phyloP scores from a whole-genome alignment of 1,140 invertebrate genomes.

The Drosophila sechellia region DNA sequence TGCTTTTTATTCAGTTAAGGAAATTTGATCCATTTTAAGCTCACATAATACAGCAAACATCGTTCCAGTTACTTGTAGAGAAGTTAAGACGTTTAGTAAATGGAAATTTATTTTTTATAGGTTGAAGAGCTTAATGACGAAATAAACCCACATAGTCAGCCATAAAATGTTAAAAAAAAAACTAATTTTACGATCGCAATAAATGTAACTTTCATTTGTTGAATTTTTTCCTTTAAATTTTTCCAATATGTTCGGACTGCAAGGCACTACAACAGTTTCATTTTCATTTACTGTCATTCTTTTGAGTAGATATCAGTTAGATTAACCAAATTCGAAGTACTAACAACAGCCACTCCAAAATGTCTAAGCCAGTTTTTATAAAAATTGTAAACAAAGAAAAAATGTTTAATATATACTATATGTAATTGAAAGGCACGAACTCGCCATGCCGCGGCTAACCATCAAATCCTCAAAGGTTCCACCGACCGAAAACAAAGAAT shows the following conservation, averaged over 20 bases:
- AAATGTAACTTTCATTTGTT: not conserved
- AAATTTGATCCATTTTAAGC: not conserved
- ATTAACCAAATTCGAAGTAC: not conserved
- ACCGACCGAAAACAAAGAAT: not conserved
- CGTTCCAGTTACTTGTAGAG: not conserved
- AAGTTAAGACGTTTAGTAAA: not conserved
- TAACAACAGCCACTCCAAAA: not conserved
- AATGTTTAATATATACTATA: conserved; percentile 8
- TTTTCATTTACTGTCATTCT: not conserved
- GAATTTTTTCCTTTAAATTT: too few relatives aligned
- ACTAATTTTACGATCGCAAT: not conserved
- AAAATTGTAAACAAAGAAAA: conserved; percentile 12
- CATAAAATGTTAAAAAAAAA: not conserved
- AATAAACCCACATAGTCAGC: not conserved
- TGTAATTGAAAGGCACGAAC: not conserved
- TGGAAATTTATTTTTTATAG: not conserved
- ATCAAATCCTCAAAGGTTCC: not conserved
- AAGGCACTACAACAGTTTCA: not conserved
- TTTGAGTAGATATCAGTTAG: not conserved
- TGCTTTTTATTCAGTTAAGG: not conserved
- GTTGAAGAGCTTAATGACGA: not conserved
- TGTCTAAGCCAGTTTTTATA: not conserved
- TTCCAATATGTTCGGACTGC: too few relatives aligned
- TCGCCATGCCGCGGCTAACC: not conserved
- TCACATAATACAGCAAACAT: not conserved